phyloP scores from a whole-genome alignment of 2,797 vertebrate species.

The Hafferia zeledoni region DNA sequence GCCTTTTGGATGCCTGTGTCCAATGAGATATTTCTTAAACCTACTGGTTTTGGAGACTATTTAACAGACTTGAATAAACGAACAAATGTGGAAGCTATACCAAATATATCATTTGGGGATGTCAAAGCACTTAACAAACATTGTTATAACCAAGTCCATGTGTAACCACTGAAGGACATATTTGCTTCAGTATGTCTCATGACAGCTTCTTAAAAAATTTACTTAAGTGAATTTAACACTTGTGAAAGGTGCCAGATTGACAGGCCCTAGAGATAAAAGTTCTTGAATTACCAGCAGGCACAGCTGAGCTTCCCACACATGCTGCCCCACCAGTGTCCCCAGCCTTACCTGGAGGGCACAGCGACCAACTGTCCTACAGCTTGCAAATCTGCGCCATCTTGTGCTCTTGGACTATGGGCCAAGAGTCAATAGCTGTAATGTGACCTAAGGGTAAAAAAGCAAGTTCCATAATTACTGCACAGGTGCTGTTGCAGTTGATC shows the following conservation, averaged over 20 bases:
- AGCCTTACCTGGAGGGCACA: slow-evolving; percentile 42
- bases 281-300: slow-evolving; percentile 60
- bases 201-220: slow-evolving; percentile 70
- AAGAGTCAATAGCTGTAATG: slow-evolving; percentile 40
- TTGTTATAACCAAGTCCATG: slow-evolving; percentile 72
- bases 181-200: slow-evolving; percentile 73
- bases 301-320: slow-evolving; percentile 58
- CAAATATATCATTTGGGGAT: slow-evolving; percentile 67
- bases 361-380: slow-evolving; percentile 44
- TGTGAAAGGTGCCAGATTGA: slow-evolving; percentile 73
- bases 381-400: slow-evolving; percentile 40
- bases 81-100: slow-evolving; percentile 70
- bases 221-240: slow-evolving; percentile 70
- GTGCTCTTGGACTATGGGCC: not conserved
- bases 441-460: slow-evolving; percentile 20
- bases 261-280: slow-evolving; percentile 56
- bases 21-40: not conserved
- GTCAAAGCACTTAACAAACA: slow-evolving; percentile 71
- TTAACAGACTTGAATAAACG: slow-evolving; percentile 62
- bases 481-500: slow-evolving; percentile 42
- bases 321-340: slow-evolving; percentile 11
- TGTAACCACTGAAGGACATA: slow-evolving; percentile 74
- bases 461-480: slow-evolving; percentile 48
- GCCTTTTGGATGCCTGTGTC: not conserved
- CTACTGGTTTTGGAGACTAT: slow-evolving; percentile 31